Base-by-base conservation (phyloP, 2,888 invertebrate species). In the Plebejus anna region DNA sequence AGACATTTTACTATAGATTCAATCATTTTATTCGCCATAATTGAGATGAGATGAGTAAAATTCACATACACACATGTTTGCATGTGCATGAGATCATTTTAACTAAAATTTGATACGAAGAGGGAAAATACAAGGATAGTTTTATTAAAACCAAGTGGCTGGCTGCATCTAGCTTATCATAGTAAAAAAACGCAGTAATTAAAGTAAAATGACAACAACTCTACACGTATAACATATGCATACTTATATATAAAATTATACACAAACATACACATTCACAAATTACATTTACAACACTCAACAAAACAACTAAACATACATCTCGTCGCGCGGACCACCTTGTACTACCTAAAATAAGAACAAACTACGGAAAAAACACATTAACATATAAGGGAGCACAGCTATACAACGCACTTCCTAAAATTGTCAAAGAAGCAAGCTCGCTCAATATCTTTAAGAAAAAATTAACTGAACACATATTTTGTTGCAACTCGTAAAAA, bases 181-280 rank as follows among this genome's bases (percentile, higher is more conserved):
- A 5, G 16, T 16, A 16, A 55, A 55, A 55, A 55, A 59, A 59
- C 7, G 9, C 16, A 22, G 2, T 9, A 2, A 22, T 22, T 59
- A 7, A n/a, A 59, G 22, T 59, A 59, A 7, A 16, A 59, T 22
- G 16, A 59, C n/a, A n/a, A 75, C n/a, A n/a, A n/a, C n/a, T n/a
- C n/a, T n/a, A n/a, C n/a, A n/a, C n/a, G n/a, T n/a, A n/a, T n/a
- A n/a, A n/a, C n/a, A n/a, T n/a, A n/a, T n/a, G n/a, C n/a, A n/a
- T n/a, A n/a, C n/a, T n/a, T n/a, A n/a, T 72, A 72, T 72, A 42
- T n/a, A 72, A 72, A 42, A 72, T 72, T 6, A 42, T 51, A 47
- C 72, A 72, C 72, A 47, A 72, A 38, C 16, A 11, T 42, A 72
- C 22, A 9, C 72, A 72, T 22, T 72, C 42, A 72, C 72, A 72